Conservation (phyloP, 2,888 invertebrate species). For the Leptinotarsa juncta region DNA sequence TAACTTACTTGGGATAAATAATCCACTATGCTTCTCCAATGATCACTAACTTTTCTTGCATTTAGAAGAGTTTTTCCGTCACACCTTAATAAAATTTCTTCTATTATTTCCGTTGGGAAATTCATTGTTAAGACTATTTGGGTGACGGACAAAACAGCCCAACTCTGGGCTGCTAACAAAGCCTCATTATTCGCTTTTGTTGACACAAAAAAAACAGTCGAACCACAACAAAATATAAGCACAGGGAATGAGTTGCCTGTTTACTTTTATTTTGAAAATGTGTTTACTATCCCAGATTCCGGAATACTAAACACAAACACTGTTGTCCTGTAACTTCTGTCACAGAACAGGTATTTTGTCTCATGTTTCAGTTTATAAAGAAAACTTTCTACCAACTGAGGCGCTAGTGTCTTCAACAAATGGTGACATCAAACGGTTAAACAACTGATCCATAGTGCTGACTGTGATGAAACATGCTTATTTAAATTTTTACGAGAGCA, state of each 20-base stretch:
- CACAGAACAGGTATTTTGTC: no score
- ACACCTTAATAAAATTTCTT: conserved; percentile 60
- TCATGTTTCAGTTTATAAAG: no score
- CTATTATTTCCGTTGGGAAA: conserved; percentile 62
- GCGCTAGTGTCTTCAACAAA: no score
- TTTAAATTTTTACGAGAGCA: no score
- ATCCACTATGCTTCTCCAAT: conserved; percentile 57
- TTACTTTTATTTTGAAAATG: neutral
- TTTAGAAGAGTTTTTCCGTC: conserved; percentile 61
- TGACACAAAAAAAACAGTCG: neutral
- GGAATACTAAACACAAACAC: no score
- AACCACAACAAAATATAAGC: neutral
- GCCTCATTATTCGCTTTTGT: conserved; percentile 17
- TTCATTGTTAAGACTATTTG: conserved; percentile 47
- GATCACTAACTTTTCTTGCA: conserved; percentile 56
- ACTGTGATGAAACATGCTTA: no score
- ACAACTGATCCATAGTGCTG: no score
- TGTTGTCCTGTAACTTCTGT: no score
- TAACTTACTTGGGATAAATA: conserved; percentile 59
- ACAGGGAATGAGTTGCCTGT: conserved; percentile 1
- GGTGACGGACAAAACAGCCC: neutral
- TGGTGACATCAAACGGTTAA: no score
- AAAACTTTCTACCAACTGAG: no score
- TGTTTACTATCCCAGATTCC: no score
- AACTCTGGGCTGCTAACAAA: conserved; percentile 15